phyloP scores from a whole-genome alignment of 1,140 invertebrate species.

The Conus betulinus region DNA sequence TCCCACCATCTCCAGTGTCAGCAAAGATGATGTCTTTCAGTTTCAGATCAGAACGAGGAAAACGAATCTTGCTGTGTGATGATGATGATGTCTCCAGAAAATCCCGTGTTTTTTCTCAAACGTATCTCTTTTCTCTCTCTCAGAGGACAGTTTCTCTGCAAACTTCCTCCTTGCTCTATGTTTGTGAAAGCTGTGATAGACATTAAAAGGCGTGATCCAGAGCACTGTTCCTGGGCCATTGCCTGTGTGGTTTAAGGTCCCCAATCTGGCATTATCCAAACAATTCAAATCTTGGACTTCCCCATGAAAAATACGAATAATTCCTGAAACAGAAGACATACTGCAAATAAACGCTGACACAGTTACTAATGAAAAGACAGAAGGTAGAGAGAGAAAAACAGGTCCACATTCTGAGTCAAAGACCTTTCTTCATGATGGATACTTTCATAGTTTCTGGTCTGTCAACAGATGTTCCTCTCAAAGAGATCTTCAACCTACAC shows the following conservation, averaged over 20 bases:
- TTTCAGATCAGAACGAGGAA: neutral
- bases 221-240: neutral
- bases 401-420: too few relatives aligned
- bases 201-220: neutral
- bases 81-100: neutral
- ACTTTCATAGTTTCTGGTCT: too few relatives aligned
- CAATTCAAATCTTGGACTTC: neutral
- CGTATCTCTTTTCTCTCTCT: neutral
- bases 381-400: too few relatives aligned
- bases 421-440: too few relatives aligned
- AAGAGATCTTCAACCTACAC: too few relatives aligned
- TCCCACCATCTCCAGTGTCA: neutral
- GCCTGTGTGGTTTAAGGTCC: too few relatives aligned
- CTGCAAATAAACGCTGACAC: too few relatives aligned
- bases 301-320: neutral
- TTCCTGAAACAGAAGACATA: neutral
- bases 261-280: neutral
- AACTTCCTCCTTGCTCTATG: neutral
- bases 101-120: neutral
- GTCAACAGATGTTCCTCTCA: too few relatives aligned
- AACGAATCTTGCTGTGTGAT: neutral
- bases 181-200: neutral
- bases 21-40: neutral
- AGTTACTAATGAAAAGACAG: too few relatives aligned
- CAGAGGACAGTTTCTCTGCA: neutral